Evolutionary conservation across 2,797 vertebrate species (phyloP), one percentile per base, ranked within the genome.

Genomic region (Enteromius afrohamiltoni): DNA sequence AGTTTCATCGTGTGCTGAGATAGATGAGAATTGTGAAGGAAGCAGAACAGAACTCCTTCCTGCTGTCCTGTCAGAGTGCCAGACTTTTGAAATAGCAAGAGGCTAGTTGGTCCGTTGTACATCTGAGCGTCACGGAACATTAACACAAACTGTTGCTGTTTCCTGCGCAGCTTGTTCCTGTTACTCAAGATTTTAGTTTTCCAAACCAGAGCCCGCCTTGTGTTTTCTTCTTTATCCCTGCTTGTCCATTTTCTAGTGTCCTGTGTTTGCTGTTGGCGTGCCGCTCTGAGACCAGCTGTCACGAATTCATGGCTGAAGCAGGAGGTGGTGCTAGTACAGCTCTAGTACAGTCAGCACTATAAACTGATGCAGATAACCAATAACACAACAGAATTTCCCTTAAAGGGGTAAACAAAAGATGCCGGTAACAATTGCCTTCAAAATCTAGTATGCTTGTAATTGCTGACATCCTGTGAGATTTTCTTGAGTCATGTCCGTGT

Each of bases 101-200:
- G 31, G 31, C 60, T 42, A 51, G 75, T 73, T 65, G n/a, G 58
- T 75, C 45, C 9, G 16, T 75, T 82, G 29, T 67, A 29, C 31
- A 55, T 82, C 58, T 19, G 31, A 82, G 40, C 1, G 6, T 68
- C 71, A 76, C 4, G 7, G 60, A 67, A 76, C 47, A 82, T 82
- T 82, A 82, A 55, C 60, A 55, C 47, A 29, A 67, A 31, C 49
- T 53, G 34, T 68, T 70, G 64, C 77, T 42, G 58, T 76, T 47
- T 83, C 82, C 77, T 80, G 71, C 42, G 55, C 68, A 40, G 67
- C 45, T 79, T 84, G 60, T 76, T 76, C n/a, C 70, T 82, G 34
- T 82, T 76, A 75, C 80, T 82, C 17, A 65, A 75, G 70, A 64
- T 40, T 82, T 49, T 62, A 1, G 11, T 80, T 80, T 67, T 82